Evolutionary conservation across 1,140 invertebrate species (phyloP).

Genomic region (Bombus superbus): DNA sequence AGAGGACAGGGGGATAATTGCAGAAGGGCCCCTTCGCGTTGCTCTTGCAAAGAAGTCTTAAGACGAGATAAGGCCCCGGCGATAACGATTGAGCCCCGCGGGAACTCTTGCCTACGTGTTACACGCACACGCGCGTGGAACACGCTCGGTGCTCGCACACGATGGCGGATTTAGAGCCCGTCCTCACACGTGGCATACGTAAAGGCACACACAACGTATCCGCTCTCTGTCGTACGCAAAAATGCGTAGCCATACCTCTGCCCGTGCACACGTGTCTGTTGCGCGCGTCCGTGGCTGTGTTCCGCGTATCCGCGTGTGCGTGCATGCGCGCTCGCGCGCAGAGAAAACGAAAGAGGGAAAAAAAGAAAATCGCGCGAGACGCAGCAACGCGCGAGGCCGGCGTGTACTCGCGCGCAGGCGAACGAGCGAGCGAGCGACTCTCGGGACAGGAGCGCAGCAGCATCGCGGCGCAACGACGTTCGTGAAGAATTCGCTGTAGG

Average conservation of each 20-base stretch:
- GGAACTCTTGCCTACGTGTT: constrained; percentile 77
- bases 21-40: constrained; percentile 75
- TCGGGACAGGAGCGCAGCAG: background rate
- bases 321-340: background rate
- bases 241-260: constrained; percentile 21
- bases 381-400: constrained; percentile 12
- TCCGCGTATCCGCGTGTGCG: background rate
- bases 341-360: constrained; percentile 1
- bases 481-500: constrained; percentile 33
- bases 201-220: constrained; percentile 31
- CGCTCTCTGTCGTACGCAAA: constrained; percentile 41
- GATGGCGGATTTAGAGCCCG: constrained; percentile 56
- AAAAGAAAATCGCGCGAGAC: constrained; percentile 45
- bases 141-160: constrained; percentile 48
- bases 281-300: too few relatives aligned
- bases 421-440: background rate
- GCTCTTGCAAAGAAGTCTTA: constrained; percentile 75
- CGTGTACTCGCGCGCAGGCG: constrained; percentile 19
- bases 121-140: constrained; percentile 52
- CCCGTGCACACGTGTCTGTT: too few relatives aligned
- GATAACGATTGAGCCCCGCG: constrained; percentile 80
- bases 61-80: constrained; percentile 77
- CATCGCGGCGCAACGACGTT: background rate
- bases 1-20: constrained; percentile 76
- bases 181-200: constrained; percentile 51